These are phyloP conservation scores for Echinometra lucunter DNA, from an alignment of 53 echinoderm and acorn worm species.

Conservation along the genomic window DNA sequence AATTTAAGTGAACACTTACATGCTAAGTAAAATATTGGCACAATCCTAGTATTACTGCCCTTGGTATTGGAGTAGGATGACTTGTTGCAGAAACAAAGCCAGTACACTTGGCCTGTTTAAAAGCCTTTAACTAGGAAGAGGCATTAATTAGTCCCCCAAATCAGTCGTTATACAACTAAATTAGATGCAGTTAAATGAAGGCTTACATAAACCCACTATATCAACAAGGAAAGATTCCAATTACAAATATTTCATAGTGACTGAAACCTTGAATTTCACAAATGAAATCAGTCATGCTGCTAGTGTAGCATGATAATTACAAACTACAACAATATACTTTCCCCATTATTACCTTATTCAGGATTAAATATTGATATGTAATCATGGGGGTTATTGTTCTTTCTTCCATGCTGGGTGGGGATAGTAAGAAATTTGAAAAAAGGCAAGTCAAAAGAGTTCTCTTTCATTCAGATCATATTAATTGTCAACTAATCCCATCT, in stretches of 20 bases:
- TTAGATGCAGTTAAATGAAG: not conserved
- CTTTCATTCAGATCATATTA: not conserved
- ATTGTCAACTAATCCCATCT: not conserved
- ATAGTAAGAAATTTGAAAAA: not conserved
- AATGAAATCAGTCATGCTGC: not conserved
- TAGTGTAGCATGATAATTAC: not conserved
- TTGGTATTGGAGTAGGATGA: too few species aligned
- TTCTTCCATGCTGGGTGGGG: not conserved
- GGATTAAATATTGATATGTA: not conserved
- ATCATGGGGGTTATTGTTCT: not conserved
- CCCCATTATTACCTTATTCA: not conserved
- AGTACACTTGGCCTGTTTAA: too few species aligned
- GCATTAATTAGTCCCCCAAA: not conserved
- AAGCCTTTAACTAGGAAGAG: too few species aligned
- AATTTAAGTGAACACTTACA: too few species aligned
- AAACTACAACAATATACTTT: conserved; percentile 4
- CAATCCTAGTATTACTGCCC: too few species aligned
- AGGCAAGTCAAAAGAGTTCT: not conserved
- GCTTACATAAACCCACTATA: too few species aligned
- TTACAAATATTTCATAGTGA: too few species aligned
- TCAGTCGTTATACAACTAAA: not conserved
- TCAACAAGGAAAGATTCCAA: too few species aligned
- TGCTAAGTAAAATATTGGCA: too few species aligned
- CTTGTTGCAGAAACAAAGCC: too few species aligned
- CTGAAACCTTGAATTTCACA: not conserved